Percentiles rank a stretch among this genome's conserved stretches.
Conservation (phyloP, 2,888 invertebrate species). For the Folsomia candida region DNA sequence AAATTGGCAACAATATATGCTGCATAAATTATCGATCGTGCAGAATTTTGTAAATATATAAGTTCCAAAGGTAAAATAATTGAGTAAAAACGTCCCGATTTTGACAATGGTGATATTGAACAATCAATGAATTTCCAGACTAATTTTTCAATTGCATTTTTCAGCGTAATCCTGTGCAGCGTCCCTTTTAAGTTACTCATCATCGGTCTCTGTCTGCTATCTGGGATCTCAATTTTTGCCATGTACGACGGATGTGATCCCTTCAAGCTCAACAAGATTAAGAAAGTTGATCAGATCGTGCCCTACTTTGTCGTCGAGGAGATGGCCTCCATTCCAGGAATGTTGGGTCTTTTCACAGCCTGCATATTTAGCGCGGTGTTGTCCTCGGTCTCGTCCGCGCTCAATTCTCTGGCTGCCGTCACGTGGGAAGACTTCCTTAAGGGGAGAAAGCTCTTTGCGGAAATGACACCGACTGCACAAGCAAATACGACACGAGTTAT, state of each 20-base stretch:
- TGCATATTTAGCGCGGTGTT: constrained; percentile 84
- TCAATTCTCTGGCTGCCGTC: constrained; percentile 87
- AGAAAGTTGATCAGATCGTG: constrained; percentile 75
- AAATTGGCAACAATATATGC: too few species aligned
- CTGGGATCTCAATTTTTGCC: constrained; percentile 68
- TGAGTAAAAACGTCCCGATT: too few species aligned
- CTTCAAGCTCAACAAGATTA: constrained; percentile 66
- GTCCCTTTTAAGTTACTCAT: constrained; percentile 8
- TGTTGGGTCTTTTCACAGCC: constrained; percentile 68
- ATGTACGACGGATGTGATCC: constrained; percentile 83
- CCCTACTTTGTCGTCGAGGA: constrained; percentile 89
- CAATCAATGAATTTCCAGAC: too few species aligned
- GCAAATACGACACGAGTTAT: background rate
- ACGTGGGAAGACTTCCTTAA: constrained; percentile 78
- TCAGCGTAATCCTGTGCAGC: constrained; percentile 9
- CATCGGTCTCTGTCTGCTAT: constrained; percentile 2
- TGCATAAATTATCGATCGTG: too few species aligned
- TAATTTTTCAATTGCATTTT: too few species aligned
- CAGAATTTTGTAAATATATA: too few species aligned
- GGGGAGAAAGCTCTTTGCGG: background rate
- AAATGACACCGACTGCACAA: background rate
- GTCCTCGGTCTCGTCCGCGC: constrained; percentile 88
- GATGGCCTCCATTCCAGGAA: constrained; percentile 75
- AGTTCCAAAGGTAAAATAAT: too few species aligned
- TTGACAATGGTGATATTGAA: too few species aligned